Evolutionary conservation across 2,888 invertebrate species (phyloP), one percentile per base, ranked within the genome.

Genomic region (Eugnorisma glareosa): DNA sequence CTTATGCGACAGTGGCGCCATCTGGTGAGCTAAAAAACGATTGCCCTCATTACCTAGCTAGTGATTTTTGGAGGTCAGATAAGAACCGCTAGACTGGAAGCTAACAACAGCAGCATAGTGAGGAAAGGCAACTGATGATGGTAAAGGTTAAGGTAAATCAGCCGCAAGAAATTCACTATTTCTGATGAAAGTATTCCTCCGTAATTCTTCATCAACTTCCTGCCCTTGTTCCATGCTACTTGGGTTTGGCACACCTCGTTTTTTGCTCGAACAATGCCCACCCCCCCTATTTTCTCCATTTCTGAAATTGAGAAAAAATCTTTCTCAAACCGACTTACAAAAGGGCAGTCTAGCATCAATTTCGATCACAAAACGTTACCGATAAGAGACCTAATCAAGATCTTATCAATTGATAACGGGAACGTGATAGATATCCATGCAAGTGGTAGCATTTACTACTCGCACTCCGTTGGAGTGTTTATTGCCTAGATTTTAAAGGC

Each of bases 351-450:
- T 82, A 61, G 37, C 43, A 37, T 70, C 37, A 48, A 64, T 59
- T 82, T 69, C 71, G 63, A 66, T 78, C 79, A 63, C 15, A 72
- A 73, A 66, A 73, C 45, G 40, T n/a, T 68, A 37, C 45, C 37
- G 83, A 86, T 84, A 86, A 72, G 37, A 67, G 57, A 83, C 68
- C 31, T 79, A 75, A 86, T 84, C 86, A 83, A 84, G 83, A 84
- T 84, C 48, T 84, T 86, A 86, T 84, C 84, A 28, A 10, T 5
- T 70, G 86, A 84, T 84, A 84, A 66, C 43, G 7, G 3, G 15
- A 79, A 83, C 71, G 83, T 84, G 57, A 54, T 28, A 63, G 83
- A 84, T 84, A 86, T 4, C 31, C 57, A 11, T 28, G 57, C 35
- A 51, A 66, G 77, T 64, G 48, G 77, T 81, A 77, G 82, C 66